Base-by-base conservation (phyloP, 2,888 invertebrate genomes). In the Campaea margaritaria region DNA sequence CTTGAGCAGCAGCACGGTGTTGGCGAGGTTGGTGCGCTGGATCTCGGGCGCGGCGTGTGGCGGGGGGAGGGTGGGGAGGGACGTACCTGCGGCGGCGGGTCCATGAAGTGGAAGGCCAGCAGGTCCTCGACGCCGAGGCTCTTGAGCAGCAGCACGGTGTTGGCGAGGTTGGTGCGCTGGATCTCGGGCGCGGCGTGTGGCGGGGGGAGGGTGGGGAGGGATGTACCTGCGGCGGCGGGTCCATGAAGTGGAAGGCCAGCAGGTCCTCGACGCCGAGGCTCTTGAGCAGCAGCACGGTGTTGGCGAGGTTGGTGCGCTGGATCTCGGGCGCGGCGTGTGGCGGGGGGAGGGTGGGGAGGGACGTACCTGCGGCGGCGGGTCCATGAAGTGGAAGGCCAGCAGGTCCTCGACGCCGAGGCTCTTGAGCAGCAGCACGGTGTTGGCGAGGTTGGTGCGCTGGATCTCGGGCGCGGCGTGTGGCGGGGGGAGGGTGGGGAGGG, bases 41-140 rank as follows among this genome's bases (percentile, higher is more conserved):
- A 27, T 27, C 27, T 27, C 27, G 27, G 27, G n/a, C n/a, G n/a
- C n/a, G 27, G 27, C 2, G 2, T 5, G 27, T 27, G 7, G 7
- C 27, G 27, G 27, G 27, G 4, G 7, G 27, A n/a, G n/a, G n/a
- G n/a, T n/a, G n/a, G n/a, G n/a, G n/a, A n/a, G n/a, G n/a, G n/a
- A n/a, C n/a, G n/a, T n/a, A n/a, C n/a, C n/a, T n/a, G n/a, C n/a
- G n/a, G n/a, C n/a, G 99, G 99, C 0, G 99, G 99, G 82, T 99
- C 99, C 99, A 99, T 99, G 78, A 99, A 99, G 84, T 99, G 99
- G 83, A 99, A 99, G 67, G 98, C 97, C 43, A 99, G 88, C 41
- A 99, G 93, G 89, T 99, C 98, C 72, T 99, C 97, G 0, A 99
- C 99, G 0, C 99, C 99, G 0, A 99, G 90, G 0, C 98, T 98